Percentiles rank a stretch among this genome's conserved stretches.
These are phyloP conservation scores for Oryzias melastigma DNA, from an alignment of 2,113 vertebrate species.

Conservation along the genomic window DNA sequence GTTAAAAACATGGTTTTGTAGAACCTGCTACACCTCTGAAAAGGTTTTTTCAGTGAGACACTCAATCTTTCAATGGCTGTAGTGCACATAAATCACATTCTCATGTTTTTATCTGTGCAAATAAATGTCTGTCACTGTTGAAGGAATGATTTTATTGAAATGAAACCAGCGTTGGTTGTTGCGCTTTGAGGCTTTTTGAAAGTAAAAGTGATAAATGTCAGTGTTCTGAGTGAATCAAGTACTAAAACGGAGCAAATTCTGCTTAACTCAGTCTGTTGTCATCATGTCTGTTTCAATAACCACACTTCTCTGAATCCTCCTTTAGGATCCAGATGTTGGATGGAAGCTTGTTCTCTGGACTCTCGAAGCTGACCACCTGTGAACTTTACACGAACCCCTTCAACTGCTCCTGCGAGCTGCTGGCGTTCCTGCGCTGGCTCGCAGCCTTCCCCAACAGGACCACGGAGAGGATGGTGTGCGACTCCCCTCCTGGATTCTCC, in stretches of 20 bases:
- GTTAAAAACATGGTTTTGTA: too few relatives aligned
- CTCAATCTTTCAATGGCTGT: too few relatives aligned
- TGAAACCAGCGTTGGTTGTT: too few relatives aligned
- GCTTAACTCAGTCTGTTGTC: background rate
- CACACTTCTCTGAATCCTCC: background rate
- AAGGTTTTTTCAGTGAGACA: too few relatives aligned
- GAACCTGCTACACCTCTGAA: too few relatives aligned
- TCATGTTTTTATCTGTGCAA: too few relatives aligned
- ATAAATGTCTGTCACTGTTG: background rate
- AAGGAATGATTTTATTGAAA: background rate
- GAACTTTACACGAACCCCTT: conserved; percentile 98
- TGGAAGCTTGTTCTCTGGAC: conserved; percentile 85
- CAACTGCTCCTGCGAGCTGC: conserved; percentile 94
- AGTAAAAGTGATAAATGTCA: conserved; percentile 8
- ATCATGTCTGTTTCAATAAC: background rate
- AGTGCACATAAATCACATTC: too few relatives aligned
- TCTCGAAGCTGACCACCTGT: conserved; percentile 89
- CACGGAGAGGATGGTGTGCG: conserved; percentile 93
- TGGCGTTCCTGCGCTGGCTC: conserved; percentile 94
- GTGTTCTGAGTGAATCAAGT: background rate
- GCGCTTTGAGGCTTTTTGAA: conserved; percentile 15
- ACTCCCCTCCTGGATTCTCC: conserved; percentile 86
- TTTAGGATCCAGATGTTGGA: conserved; percentile 89
- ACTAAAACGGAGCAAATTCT: background rate
- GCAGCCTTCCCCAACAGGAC: conserved; percentile 90